These are phyloP conservation scores for Beaufortia kweichowensis DNA, from an alignment of 2,113 vertebrate genomes.

Conservation along the genomic window DNA sequence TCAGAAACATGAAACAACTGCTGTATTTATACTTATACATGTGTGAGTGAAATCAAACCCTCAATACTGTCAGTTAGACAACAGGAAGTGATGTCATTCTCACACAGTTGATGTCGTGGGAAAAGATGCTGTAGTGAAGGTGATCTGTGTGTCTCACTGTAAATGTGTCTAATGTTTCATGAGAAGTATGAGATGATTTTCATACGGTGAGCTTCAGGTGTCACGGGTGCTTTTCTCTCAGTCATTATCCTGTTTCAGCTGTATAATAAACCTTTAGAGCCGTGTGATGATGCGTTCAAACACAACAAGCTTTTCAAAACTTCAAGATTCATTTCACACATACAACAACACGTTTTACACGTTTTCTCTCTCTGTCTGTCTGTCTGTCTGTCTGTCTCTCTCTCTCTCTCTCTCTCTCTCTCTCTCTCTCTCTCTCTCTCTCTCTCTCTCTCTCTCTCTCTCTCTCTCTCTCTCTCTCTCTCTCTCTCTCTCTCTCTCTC, in stretches of 20 bases:
- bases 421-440: neutral
- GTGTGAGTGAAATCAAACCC: neutral
- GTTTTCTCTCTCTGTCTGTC: no score
- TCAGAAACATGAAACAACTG: conserved; percentile 54
- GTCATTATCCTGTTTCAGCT: neutral
- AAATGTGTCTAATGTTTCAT: neutral
- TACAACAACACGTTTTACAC: no score
- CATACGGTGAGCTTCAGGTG: neutral
- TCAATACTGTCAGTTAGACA: neutral
- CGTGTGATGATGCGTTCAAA: no score
- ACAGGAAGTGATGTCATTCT: conserved; percentile 15
- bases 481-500: neutral
- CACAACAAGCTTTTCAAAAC: neutral
- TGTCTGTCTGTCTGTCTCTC: neutral
- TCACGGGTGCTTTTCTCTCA: neutral
- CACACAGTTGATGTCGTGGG: neutral
- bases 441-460: neutral
- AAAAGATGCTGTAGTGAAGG: neutral
- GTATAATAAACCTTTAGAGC: neutral
- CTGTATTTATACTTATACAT: neutral
- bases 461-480: neutral
- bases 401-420: neutral
- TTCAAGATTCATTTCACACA: neutral
- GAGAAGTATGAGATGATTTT: conserved; percentile 12
- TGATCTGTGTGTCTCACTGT: neutral